A percentile compares a stretch with the other conserved stretches of the same genome.
phyloP scores from a whole-genome alignment of 2,797 vertebrate species.

The Sciaenops ocellatus region DNA sequence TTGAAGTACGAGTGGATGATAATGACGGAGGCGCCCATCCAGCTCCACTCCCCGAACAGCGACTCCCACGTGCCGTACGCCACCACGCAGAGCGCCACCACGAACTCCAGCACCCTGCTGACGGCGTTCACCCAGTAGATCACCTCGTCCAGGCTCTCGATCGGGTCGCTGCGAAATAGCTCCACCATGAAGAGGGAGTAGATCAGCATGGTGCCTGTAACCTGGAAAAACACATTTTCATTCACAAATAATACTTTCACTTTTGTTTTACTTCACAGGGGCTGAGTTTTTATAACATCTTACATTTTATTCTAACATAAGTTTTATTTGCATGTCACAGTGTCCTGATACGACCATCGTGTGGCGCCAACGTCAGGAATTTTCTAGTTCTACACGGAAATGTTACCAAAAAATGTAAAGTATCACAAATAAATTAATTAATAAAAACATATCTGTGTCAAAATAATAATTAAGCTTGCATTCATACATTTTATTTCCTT shows the following conservation, averaged over 20 bases:
- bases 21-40: conserved; percentile 92
- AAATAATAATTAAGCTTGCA: no score
- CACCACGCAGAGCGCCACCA: conserved; percentile 91
- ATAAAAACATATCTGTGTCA: background rate
- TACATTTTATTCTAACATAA: background rate
- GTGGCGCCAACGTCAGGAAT: background rate
- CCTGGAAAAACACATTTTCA: conserved; percentile 69
- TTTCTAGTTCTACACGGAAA: background rate
- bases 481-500: no score
- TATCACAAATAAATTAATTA: no score
- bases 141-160: conserved; percentile 90
- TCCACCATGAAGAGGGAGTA: conserved; percentile 91
- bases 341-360: conserved; percentile 5
- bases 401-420: no score
- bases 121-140: conserved; percentile 90
- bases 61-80: conserved; percentile 92
- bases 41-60: conserved; percentile 92
- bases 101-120: conserved; percentile 91
- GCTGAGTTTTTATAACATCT: background rate
- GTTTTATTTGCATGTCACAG: background rate
- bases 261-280: background rate
- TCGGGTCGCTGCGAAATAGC: conserved; percentile 82
- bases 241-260: background rate
- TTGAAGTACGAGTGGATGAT: conserved; percentile 94
- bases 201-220: conserved; percentile 90